Evolutionary conservation across 2,888 invertebrate species (phyloP).

Genomic region (Sminthurinus aureus): DNA sequence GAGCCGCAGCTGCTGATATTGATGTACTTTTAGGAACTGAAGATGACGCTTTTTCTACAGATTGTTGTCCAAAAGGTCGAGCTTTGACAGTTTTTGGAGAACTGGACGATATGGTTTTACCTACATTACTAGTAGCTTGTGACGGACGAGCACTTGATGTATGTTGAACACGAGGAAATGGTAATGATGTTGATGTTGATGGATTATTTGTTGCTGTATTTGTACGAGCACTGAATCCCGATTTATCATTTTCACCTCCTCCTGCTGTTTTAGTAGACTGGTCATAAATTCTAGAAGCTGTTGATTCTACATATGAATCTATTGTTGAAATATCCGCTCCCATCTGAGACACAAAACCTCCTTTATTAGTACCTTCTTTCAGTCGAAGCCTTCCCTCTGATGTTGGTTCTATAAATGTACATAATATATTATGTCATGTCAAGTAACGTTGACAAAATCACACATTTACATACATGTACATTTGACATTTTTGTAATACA

Average conservation of each 20-base stretch:
- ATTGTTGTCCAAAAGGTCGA: not conserved
- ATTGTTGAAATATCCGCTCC: conserved; percentile 25
- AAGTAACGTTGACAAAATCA: conserved; percentile 20
- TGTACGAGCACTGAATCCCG: not conserved
- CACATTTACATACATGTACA: not conserved
- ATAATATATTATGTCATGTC: not conserved
- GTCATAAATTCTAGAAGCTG: not conserved
- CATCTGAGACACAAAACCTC: conserved; percentile 16
- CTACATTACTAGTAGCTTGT: not conserved
- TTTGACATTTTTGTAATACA: not conserved
- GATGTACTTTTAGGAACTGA: not conserved
- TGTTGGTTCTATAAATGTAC: conserved; percentile 37
- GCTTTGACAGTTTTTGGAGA: not conserved
- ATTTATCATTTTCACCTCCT: not conserved
- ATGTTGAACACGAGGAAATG: conserved; percentile 53
- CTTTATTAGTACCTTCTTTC: conserved; percentile 54
- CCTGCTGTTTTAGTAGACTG: not conserved
- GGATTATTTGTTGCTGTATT: not conserved
- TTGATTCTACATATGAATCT: conserved; percentile 32
- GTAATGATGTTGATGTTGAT: conserved; percentile 35
- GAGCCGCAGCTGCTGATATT: conserved; percentile 43
- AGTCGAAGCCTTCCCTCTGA: conserved; percentile 58
- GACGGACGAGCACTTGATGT: not conserved
- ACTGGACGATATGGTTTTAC: not conserved
- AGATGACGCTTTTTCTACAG: not conserved